Percentiles rank a stretch among this genome's conserved stretches.
phyloP scores from a whole-genome alignment of 1,140 invertebrate genomes.

The Trachymyrmex septentrionalis region DNA sequence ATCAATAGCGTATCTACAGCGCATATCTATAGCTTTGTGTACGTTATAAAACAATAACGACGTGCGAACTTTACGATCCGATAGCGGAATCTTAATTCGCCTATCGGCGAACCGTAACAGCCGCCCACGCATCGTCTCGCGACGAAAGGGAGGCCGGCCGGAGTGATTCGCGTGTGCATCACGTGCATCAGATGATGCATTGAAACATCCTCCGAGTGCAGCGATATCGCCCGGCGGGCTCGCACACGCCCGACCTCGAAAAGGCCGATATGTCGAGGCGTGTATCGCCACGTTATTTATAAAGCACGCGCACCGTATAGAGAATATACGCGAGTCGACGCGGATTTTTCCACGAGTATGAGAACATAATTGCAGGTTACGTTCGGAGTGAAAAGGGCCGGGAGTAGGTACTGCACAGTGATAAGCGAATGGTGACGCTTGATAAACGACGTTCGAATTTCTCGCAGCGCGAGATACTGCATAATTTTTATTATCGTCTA shows the following conservation, averaged over 20 bases:
- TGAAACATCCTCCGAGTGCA: conserved; percentile 14
- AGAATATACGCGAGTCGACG: conserved; percentile 23
- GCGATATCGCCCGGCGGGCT: conserved; percentile 12
- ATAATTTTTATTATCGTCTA: background rate
- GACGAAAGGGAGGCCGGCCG: background rate
- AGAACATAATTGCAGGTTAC: conserved; percentile 56
- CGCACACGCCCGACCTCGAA: conserved; percentile 44
- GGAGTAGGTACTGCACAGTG: conserved; percentile 13
- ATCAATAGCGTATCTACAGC: no score
- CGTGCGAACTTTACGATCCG: conserved; percentile 25
- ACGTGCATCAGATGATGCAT: conserved; percentile 30
- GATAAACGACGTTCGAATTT: conserved; percentile 48
- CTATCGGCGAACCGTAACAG: conserved; percentile 30
- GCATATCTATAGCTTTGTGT: background rate
- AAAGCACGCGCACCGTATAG: conserved; percentile 2
- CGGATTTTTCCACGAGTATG: conserved; percentile 36
- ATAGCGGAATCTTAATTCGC: conserved; percentile 39
- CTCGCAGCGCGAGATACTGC: background rate
- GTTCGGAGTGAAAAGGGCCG: conserved; percentile 4
- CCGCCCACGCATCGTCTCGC: conserved; percentile 15
- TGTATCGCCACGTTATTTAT: conserved; percentile 46
- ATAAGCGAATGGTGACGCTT: conserved; percentile 40
- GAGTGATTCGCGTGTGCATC: background rate
- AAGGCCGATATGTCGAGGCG: conserved; percentile 43
- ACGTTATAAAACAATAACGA: background rate